phyloP scores from a whole-genome alignment of 2,888 invertebrate genomes.

The Blastobasis adustella region DNA sequence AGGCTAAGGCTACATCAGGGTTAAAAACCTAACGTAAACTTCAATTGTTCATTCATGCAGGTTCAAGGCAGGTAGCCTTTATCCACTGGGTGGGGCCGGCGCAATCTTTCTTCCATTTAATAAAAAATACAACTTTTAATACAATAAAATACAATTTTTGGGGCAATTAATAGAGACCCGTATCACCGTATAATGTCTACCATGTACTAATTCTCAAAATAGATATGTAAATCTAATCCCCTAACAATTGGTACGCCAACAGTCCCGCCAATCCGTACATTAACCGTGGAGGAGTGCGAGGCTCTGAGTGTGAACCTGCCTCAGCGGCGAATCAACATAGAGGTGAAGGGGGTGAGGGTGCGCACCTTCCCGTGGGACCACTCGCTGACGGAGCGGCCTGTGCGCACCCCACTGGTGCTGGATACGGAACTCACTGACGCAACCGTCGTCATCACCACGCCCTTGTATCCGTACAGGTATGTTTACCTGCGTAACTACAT shows the following conservation, averaged over 20 bases:
- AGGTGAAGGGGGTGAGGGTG: slow-evolving; percentile 27
- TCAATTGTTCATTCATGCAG: too few relatives aligned
- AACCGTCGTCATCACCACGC: slow-evolving; percentile 24
- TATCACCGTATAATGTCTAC: not conserved
- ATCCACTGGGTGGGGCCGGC: too few relatives aligned
- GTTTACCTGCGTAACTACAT: not conserved
- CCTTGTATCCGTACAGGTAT: slow-evolving; percentile 55
- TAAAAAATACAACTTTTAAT: too few relatives aligned
- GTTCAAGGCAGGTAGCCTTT: too few relatives aligned
- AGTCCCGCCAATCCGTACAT: slow-evolving; percentile 25
- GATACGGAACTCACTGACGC: slow-evolving; percentile 33
- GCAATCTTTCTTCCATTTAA: too few relatives aligned
- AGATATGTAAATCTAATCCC: too few relatives aligned
- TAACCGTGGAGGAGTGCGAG: slow-evolving; percentile 61
- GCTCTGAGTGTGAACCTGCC: slow-evolving; percentile 49
- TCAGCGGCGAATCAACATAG: slow-evolving; percentile 30
- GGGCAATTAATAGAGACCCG: not conserved
- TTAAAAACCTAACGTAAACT: too few relatives aligned
- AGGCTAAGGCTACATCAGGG: too few relatives aligned
- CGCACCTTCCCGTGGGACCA: slow-evolving; percentile 45
- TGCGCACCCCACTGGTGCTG: slow-evolving; percentile 23
- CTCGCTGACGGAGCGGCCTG: slow-evolving; percentile 20
- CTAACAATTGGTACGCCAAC: too few relatives aligned
- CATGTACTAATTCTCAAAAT: too few relatives aligned
- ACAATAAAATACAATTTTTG: too few relatives aligned